Percentiles rank a stretch among this genome's conserved stretches.
phyloP scores from a whole-genome alignment of 2,797 vertebrate genomes.

The Lutra lutra region DNA sequence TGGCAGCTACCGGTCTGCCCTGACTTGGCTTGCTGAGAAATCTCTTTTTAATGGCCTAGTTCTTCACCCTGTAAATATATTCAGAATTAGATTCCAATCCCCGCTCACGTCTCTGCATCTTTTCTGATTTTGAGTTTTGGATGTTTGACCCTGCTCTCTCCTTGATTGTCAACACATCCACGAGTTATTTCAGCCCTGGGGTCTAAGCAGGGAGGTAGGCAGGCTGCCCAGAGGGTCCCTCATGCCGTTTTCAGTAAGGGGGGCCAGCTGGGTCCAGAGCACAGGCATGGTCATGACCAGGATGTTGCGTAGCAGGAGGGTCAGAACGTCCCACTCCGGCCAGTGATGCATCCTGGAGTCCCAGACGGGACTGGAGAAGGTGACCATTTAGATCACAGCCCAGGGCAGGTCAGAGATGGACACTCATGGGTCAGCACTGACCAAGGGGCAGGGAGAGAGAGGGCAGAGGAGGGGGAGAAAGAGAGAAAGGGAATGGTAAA shows the following conservation, averaged over 20 bases:
- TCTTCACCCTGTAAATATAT: background rate
- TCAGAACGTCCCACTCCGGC: background rate
- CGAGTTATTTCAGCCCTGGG: background rate
- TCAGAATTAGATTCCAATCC: background rate
- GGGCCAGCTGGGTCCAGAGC: rapidly evolving
- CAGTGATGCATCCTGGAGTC: background rate
- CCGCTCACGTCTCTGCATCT: background rate
- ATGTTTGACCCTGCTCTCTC: background rate
- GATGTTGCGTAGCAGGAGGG: no score
- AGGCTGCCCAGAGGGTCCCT: background rate
- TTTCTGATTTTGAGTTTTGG: background rate
- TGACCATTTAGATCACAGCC: background rate
- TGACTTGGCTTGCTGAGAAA: background rate
- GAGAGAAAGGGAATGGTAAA: background rate
- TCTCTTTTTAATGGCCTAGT: background rate
- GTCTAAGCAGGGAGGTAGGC: background rate
- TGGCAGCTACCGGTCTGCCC: background rate
- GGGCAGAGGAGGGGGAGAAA: background rate
- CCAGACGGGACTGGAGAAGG: background rate
- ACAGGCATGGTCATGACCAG: background rate
- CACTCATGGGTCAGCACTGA: background rate
- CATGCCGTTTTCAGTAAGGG: background rate
- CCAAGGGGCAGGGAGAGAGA: background rate
- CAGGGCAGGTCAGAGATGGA: background rate
- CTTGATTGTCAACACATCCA: background rate